Evolutionary conservation across 2,888 invertebrate genomes (phyloP), one percentile per base, ranked within the genome.

Genomic region (Conops quadrifasciatus): DNA sequence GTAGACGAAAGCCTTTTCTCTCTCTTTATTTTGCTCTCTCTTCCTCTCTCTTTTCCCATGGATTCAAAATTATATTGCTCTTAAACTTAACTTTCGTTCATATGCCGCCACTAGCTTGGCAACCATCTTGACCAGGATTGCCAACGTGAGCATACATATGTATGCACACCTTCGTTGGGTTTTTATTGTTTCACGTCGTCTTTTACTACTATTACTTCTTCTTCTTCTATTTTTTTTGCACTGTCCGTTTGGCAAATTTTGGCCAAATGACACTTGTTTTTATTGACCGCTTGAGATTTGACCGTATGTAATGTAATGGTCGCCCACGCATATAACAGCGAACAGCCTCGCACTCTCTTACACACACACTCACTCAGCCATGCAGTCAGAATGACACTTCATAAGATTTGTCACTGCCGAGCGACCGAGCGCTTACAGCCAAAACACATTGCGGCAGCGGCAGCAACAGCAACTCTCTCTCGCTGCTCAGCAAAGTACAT

Each of bases 241-340:
- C 51, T 49, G 28, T 13, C 67, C 67, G 60, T 70, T 72, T n/a
- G 72, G 74, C 72, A n/a, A 76, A 74, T 77, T 76, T 72, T 72
- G 67, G 60, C 51, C 72, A 75, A 72, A 74, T 76, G 73, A 75
- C 75, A 73, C 70, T 70, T 71, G n/a, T n/a, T 73, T 75, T 75
- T 77, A 77, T 76, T 76, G 77, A 77, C 74, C 76, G 75, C 75
- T 77, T 76, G 75, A 76, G 75, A 76, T 74, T 76, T 76, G 67
- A 65, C 69, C 30, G 24, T 56, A n/a, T 13, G 26, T 19, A 36
- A 45, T n/a, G n/a, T n/a, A n/a, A n/a, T n/a, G n/a, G n/a, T n/a
- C n/a, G n/a, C 47, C n/a, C 47, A 19, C 26, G 47, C n/a, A n/a
- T n/a, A n/a, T n/a, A n/a, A n/a, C n/a, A n/a, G n/a, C n/a, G n/a